phyloP scores from a whole-genome alignment of 2,113 vertebrate genomes.

The Pygoscelis antarcticus region DNA sequence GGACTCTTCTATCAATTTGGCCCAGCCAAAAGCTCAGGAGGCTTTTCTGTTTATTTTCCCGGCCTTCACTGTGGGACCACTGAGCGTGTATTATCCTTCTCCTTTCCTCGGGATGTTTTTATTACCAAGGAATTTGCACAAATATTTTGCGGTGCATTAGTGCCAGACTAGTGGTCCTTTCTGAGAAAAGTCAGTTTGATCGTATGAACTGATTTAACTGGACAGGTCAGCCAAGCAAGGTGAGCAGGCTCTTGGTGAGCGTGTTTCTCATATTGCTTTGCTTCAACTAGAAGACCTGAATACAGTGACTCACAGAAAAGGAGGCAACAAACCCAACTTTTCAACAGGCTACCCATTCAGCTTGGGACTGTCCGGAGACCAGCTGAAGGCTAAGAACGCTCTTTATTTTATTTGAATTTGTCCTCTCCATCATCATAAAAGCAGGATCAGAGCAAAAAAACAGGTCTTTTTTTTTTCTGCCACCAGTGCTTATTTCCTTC shows the following conservation, averaged over 20 bases:
- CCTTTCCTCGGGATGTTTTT: background rate
- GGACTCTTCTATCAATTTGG: background rate
- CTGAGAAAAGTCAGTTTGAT: background rate
- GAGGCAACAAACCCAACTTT: constrained; percentile 6
- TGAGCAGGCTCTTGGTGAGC: background rate
- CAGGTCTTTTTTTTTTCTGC: background rate
- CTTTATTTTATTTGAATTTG: background rate
- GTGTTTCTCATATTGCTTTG: background rate
- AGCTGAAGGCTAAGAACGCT: background rate
- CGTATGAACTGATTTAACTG: background rate
- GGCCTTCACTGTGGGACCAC: background rate
- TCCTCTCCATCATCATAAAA: background rate
- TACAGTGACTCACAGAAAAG: background rate
- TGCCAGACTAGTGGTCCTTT: background rate
- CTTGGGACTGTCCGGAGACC: background rate
- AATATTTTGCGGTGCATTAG: background rate
- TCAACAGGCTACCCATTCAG: background rate
- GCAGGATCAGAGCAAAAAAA: background rate
- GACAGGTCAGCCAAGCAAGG: constrained; percentile 27
- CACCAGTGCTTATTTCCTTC: constrained; percentile 21
- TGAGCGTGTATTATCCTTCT: background rate
- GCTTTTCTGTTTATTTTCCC: background rate
- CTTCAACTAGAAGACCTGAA: background rate
- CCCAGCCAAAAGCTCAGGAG: background rate
- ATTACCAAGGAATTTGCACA: background rate